phyloP scores from a whole-genome alignment of 2,888 invertebrate species.

The Protodeltote pygarga region DNA sequence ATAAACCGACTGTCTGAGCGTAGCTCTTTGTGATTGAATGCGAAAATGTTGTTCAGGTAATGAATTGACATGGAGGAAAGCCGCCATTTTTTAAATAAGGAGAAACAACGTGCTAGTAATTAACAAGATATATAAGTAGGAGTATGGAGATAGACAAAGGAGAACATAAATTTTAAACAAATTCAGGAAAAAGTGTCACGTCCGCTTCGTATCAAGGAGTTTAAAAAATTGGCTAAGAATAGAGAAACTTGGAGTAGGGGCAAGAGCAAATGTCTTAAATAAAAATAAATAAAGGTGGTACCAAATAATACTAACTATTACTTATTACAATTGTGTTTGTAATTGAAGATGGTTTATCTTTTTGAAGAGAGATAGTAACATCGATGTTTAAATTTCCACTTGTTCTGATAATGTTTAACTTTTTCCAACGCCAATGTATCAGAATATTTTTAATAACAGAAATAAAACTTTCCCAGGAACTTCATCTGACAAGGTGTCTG shows the following conservation, averaged over 20 bases:
- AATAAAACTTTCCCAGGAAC: slow-evolving; percentile 17
- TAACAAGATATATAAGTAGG: no score
- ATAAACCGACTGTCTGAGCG: slow-evolving; percentile 15
- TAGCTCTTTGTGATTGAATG: slow-evolving; percentile 6
- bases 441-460: slow-evolving; percentile 12
- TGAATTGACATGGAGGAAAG: neutral
- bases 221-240: no score
- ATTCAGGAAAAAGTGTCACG: no score
- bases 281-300: neutral
- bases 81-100: neutral
- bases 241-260: no score
- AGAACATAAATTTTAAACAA: no score
- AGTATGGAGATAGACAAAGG: no score
- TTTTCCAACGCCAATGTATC: slow-evolving; percentile 11
- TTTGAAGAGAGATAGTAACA: slow-evolving; percentile 21
- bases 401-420: slow-evolving; percentile 21
- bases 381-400: slow-evolving; percentile 29
- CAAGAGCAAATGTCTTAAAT: no score
- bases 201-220: no score
- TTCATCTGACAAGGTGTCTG: slow-evolving; percentile 24
- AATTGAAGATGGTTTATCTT: slow-evolving; percentile 9
- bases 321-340: no score
- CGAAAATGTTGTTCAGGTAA: slow-evolving; percentile 1
- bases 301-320: no score
- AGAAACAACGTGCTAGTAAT: no score